phyloP scores from a whole-genome alignment of 2,113 vertebrate species.

The Grallaria varia region DNA sequence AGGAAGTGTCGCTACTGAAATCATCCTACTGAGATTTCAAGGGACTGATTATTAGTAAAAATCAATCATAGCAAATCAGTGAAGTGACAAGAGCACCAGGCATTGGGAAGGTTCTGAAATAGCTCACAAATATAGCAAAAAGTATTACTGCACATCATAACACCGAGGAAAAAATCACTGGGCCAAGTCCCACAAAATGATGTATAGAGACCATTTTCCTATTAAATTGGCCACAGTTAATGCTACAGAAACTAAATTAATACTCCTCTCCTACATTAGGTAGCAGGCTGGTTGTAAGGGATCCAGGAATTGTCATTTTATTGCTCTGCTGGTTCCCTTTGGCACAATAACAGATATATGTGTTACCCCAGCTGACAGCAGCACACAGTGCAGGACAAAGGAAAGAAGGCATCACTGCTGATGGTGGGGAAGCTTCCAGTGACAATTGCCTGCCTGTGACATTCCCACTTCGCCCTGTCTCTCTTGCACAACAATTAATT shows the following conservation, averaged over 20 bases:
- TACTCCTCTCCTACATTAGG: not conserved
- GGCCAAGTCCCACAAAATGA: not conserved
- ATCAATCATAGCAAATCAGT: not conserved
- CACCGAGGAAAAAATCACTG: not conserved
- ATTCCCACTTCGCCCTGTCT: not conserved
- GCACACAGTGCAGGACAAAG: constrained; percentile 19
- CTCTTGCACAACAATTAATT: not conserved
- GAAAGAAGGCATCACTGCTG: not conserved
- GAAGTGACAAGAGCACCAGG: not conserved
- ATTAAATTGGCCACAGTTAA: constrained; percentile 11
- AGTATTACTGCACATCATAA: not conserved
- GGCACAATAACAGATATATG: not conserved
- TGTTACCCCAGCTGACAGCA: not conserved
- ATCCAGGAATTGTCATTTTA: not conserved
- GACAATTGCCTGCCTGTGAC: not conserved
- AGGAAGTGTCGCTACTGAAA: not conserved
- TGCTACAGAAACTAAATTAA: constrained; percentile 17
- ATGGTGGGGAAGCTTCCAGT: not conserved
- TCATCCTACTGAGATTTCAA: not conserved
- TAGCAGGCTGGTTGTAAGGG: not conserved
- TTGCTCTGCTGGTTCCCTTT: constrained; percentile 17
- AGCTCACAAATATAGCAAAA: not conserved
- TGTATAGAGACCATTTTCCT: not conserved
- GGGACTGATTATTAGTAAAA: not conserved
- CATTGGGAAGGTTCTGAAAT: not conserved